A percentile compares a stretch with the other conserved stretches of the same genome.
Evolutionary conservation across 2,888 invertebrate species (phyloP).

Genomic region (Trachelus tabidus): DNA sequence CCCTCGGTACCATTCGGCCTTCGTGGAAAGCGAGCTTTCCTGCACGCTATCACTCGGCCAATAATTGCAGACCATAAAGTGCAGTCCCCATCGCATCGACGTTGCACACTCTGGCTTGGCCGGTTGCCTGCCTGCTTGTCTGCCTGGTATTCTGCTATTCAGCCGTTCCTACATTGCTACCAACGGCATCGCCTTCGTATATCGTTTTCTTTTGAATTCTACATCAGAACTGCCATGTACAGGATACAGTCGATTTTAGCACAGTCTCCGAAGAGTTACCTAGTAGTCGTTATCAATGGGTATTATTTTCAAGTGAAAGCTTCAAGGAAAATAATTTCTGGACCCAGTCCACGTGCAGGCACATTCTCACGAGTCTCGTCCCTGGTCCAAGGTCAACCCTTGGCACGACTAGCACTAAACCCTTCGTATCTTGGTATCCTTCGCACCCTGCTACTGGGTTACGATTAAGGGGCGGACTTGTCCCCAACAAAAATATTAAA

Average conservation of each 20-base stretch:
- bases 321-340: neutral
- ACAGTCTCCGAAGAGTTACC: too few species aligned
- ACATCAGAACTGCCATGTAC: too few species aligned
- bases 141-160: neutral
- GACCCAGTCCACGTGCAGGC: neutral
- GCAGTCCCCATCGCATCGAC: constrained; percentile 27
- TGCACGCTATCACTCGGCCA: constrained; percentile 26
- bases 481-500: neutral
- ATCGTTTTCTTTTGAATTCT: neutral
- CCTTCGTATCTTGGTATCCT: neutral
- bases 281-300: too few species aligned
- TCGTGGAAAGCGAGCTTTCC: constrained; percentile 39
- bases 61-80: constrained; percentile 53
- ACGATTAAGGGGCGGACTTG: neutral
- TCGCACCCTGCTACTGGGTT: neutral
- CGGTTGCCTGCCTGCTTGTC: neutral
- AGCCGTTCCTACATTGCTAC: neutral
- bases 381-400: neutral
- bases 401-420: neutral
- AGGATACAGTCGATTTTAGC: too few species aligned
- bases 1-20: constrained; percentile 12
- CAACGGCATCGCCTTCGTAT: neutral
- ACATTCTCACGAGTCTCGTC: neutral
- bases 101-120: neutral
- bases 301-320: too few species aligned